Evolutionary conservation across 2,888 invertebrate species (phyloP).

Genomic region (Masnerella sp.): DNA sequence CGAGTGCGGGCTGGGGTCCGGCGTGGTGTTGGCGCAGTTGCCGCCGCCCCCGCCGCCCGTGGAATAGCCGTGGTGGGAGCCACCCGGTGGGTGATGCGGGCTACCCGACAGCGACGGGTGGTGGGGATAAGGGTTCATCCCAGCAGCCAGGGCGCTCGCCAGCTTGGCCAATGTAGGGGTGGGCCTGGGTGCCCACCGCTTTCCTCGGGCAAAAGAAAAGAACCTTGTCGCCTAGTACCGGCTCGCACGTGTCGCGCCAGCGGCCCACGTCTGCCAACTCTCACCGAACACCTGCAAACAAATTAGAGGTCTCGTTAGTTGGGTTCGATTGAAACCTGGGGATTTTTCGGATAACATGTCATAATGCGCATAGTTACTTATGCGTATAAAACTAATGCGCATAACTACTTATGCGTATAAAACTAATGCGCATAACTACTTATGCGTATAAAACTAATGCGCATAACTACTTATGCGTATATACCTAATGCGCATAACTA

Average conservation of each 20-base stretch:
- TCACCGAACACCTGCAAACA: conserved; percentile 68
- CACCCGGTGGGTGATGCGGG: conserved; percentile 76
- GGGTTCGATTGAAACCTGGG: no score
- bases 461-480: no score
- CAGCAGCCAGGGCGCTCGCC: conserved; percentile 89
- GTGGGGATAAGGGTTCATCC: conserved; percentile 89
- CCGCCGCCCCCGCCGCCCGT: conserved; percentile 73
- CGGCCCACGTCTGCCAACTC: conserved; percentile 66
- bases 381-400: no score
- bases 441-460: no score
- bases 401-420: no score
- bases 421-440: no score
- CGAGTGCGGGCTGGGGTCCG: conserved; percentile 77
- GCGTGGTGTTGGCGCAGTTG: conserved; percentile 73
- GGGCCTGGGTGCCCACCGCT: conserved; percentile 74
- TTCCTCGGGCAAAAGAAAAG: conserved; percentile 63
- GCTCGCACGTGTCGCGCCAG: conserved; percentile 62
- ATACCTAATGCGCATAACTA: no score
- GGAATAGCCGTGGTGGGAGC: conserved; percentile 77
- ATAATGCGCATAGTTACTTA: no score
- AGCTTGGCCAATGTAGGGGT: conserved; percentile 85
- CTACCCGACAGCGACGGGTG: conserved; percentile 78
- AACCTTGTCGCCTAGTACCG: conserved; percentile 56
- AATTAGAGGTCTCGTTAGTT: no score
- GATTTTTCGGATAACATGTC: no score